Evolutionary conservation across 2,888 invertebrate species (phyloP), one percentile per base, ranked within the genome.

Genomic region (Cyclophora albipunctata): DNA sequence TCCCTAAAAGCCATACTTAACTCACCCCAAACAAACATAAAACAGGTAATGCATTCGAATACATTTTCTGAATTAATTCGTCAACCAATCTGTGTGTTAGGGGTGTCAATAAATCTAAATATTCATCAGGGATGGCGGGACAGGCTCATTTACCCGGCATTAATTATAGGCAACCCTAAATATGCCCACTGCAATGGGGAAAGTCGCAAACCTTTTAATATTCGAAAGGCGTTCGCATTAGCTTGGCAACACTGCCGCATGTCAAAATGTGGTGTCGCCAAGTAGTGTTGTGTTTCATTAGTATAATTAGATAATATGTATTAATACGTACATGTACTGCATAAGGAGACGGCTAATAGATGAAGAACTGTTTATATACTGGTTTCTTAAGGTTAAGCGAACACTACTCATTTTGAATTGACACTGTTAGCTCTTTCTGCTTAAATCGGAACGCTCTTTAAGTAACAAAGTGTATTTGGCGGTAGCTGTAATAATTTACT

Each of bases 101-200:
- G 54, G 63, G 62, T 65, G 72, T 70, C 73, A 67, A 75, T 76
- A 73, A 70, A 76, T 75, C 66, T 77, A 75, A 78, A 78, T 78
- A 78, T 75, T 76, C 73, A 77, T 72, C 64, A 72, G 67, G 54
- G 53, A 40, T 55, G 50, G 50, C 48, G 52, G 55, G 43, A 43
- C 43, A 34, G 53, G 49, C 62, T 67, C 67, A 62, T 66, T 69
- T 62, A 61, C 55, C 58, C 60, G 52, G 65, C 65, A 67, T 69
- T 72, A 64, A 69, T 73, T 69, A 72, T 61, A 56, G 50, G 49
- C 53, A 47, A 55, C 58, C 57, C 51, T 40, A 45, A 52, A 47
- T 59, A 62, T 67, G 60, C 53, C 54, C 46, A 20, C 20, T 20
- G 20, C 20, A 20, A 20, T 20, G 20, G 20, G 20, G 20, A 20